Evolutionary conservation across 1,140 invertebrate genomes (phyloP).

Genomic region (Lordiphosa mommai): DNA sequence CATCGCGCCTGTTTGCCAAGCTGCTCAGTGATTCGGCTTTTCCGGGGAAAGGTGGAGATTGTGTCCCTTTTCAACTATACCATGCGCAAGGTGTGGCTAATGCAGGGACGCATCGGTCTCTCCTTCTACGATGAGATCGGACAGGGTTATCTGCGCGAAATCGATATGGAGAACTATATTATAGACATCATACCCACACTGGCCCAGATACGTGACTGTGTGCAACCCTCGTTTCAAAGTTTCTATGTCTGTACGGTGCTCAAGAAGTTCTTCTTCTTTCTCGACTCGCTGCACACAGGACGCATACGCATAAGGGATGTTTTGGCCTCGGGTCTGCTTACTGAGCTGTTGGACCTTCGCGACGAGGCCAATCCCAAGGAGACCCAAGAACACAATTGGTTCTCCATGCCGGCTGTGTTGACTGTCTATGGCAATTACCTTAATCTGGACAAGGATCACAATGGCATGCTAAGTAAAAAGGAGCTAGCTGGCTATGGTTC

Average conservation of each 20-base stretch:
- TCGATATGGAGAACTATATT: slow-evolving; percentile 97
- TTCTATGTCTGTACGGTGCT: slow-evolving; percentile 98
- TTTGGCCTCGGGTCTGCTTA: slow-evolving; percentile 93
- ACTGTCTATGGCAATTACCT: slow-evolving; percentile 96
- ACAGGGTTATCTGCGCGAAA: slow-evolving; percentile 94
- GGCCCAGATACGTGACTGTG: slow-evolving; percentile 88
- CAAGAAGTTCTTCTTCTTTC: slow-evolving; percentile 96
- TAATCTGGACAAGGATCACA: slow-evolving; percentile 95
- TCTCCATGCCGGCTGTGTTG: slow-evolving; percentile 93
- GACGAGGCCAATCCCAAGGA: slow-evolving; percentile 88
- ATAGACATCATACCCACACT: slow-evolving; percentile 94
- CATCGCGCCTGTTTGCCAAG: slow-evolving; percentile 91
- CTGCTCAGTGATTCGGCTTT: slow-evolving; percentile 90
- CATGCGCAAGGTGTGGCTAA: slow-evolving; percentile 96
- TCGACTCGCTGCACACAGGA: slow-evolving; percentile 93
- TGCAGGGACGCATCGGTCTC: slow-evolving; percentile 94
- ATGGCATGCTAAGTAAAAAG: slow-evolving; percentile 95
- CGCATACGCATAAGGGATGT: slow-evolving; percentile 95
- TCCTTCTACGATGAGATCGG: slow-evolving; percentile 96
- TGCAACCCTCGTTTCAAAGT: slow-evolving; percentile 96
- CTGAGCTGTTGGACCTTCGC: slow-evolving; percentile 93
- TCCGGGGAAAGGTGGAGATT: slow-evolving; percentile 85
- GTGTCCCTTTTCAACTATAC: slow-evolving; percentile 96
- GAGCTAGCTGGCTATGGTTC: slow-evolving; percentile 94
- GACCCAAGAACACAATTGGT: slow-evolving; percentile 95